Evolutionary conservation across 1,140 invertebrate genomes (phyloP), one percentile per base, ranked within the genome.

Genomic region (Bombus cullumanus): DNA sequence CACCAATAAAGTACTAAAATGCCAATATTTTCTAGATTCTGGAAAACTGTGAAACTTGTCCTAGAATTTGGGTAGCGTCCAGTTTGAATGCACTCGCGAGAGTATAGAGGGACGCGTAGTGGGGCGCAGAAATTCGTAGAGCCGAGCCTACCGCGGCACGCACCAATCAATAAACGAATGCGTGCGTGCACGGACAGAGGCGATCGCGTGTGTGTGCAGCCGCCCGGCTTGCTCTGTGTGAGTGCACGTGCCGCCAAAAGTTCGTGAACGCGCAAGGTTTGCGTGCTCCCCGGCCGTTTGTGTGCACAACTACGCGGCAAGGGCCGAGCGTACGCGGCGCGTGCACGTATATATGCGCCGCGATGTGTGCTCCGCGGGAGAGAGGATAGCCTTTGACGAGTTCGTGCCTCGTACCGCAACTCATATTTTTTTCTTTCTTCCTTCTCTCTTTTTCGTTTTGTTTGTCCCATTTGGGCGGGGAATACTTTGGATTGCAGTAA

Each of bases 201-300:
- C 66, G 47, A 59, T 71, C 53, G 83, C 59, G 34, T 15, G 64
- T 85, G 84, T 89, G 66, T 87, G 86, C 80, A 85, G 18, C 82
- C 71, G 53, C n/a, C 37, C 3, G 2, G 3, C 5, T 53, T 78
- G 31, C 43, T 53, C 37, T 83, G 88, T 93, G 88, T 92, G 72
- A 64, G 90, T 92, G 89, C 92, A 93, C 92, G 93, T 93, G 93
- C 89, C 90, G 80, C 78, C 77, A 86, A 90, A 90, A 90, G 77
- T 90, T 88, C 77, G 79, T 88, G 84, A 66, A 81, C 84, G 87
- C 85, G 74, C 80, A 83, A 86, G 75, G 83, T 90, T 90, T 59
- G 89, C 83, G 83, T 88, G 88, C 71, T 83, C 25, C n/a, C 41
- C 28, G 83, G 28, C n/a, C 76, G 76, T 80, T 76, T 79, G 72